These are phyloP conservation scores for Suricata suricatta DNA, from an alignment of 2,113 vertebrate species.

Conservation along the genomic window DNA sequence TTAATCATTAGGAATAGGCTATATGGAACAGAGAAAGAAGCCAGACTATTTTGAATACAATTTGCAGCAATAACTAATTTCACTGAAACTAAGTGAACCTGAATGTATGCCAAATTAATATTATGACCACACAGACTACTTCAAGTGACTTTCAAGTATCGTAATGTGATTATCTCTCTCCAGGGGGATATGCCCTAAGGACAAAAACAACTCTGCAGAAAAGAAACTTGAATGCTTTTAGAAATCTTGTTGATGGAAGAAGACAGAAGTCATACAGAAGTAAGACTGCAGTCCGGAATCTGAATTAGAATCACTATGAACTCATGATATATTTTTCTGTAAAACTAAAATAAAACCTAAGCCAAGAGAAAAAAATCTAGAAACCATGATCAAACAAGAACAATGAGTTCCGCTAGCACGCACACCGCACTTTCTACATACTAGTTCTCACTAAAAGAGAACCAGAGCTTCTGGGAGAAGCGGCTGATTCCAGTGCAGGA, in stretches of 20 bases:
- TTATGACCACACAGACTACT: background rate
- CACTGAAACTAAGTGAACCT: constrained; percentile 8
- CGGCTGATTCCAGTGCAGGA: background rate
- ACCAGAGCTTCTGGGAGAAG: background rate
- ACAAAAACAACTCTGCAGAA: background rate
- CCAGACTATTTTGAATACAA: background rate
- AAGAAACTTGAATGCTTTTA: background rate
- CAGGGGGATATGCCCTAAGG: background rate
- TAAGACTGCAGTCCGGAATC: background rate
- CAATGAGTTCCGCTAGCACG: background rate
- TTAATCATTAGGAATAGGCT: background rate
- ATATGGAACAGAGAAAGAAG: background rate
- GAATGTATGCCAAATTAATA: background rate
- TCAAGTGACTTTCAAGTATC: background rate
- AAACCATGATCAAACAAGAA: background rate
- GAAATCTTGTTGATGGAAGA: background rate
- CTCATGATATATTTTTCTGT: background rate
- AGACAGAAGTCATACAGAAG: background rate
- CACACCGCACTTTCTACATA: background rate
- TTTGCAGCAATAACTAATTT: background rate
- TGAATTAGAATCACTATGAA: background rate
- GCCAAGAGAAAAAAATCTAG: background rate
- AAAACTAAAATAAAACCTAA: constrained; percentile 16
- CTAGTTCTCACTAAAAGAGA: background rate
- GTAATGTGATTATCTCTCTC: background rate